Evolutionary conservation across 2,888 invertebrate species (phyloP), one percentile per base, ranked within the genome.

Genomic region (Yponomeuta cagnagella): DNA sequence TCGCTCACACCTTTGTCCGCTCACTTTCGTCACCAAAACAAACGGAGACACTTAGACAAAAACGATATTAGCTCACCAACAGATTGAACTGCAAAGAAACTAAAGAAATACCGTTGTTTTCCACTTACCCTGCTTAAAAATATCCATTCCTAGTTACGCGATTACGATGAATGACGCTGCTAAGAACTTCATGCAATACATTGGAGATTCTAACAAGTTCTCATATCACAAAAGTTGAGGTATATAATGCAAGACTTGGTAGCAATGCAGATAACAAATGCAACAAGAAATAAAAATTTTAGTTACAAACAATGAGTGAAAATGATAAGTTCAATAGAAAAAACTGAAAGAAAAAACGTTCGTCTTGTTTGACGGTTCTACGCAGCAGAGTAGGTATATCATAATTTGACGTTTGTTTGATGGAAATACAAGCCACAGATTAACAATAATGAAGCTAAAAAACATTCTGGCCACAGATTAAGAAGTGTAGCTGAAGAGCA

Each of bases 51-150:
- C 1, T 43, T 43, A 43, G 8, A 43, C 43, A 43, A 43, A 43
- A 8, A 6, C 43, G 43, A 65, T 10, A 33, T 4, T 12, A 5
- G 12, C 30, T 31, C 12, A 31, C n/a, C 4, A 30, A 31, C 4
- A 6, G 31, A 65, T 31, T 30, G 65, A 30, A 65, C 31, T 65
- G 23, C 31, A 65, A 30, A 33, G 12, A 12, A 65, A 65, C 12
- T 12, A n/a, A 48, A 68, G 68, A 15, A 63, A 37, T 64, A 64
- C 31, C 15, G n/a, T 48, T 23, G 48, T 43, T 69, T 68, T 30
- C 12, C n/a, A 78, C 78, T 71, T 76, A 87, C 87, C 86, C 75
- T 86, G 85, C 76, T 80, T 84, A 72, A 83, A 84, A 73, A 85
- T 77, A 80, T 88, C 85, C 87, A 88, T 87, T 73, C 12, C 52